Conservation (phyloP, 2,113 vertebrate genomes). For the Nibea coibor region DNA sequence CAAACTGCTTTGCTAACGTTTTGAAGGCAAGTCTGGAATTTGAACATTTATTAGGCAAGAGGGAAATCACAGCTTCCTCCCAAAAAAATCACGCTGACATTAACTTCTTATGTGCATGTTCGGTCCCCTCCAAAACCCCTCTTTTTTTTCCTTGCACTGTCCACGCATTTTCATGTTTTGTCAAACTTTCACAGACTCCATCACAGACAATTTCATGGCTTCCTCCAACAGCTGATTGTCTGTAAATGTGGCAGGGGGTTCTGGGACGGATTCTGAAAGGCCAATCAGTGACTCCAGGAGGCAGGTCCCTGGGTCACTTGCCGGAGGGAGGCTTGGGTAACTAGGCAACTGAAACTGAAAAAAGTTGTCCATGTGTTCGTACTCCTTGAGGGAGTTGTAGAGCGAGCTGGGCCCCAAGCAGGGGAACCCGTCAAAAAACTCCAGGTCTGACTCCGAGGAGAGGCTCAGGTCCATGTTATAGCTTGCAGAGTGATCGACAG, state of each 20-base stretch:
- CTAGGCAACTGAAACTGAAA: conserved; percentile 90
- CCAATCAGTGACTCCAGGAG: conserved; percentile 95
- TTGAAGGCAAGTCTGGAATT: conserved; percentile 82
- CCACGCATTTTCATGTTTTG: conserved; percentile 25
- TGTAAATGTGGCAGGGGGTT: conserved; percentile 88
- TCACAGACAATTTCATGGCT: conserved; percentile 89
- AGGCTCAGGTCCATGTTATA: conserved; percentile 92
- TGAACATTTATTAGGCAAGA: conserved; percentile 72
- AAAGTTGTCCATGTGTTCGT: conserved; percentile 90
- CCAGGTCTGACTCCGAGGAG: conserved; percentile 92
- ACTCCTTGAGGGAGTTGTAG: conserved; percentile 91
- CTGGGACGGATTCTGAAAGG: conserved; percentile 90
- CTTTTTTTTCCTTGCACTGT: conserved; percentile 58
- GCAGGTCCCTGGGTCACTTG: conserved; percentile 87
- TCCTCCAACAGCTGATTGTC: conserved; percentile 96
- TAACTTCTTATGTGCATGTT: conserved; percentile 76
- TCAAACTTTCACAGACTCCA: conserved; percentile 93
- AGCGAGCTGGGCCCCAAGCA: conserved; percentile 93
- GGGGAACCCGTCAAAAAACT: conserved; percentile 93
- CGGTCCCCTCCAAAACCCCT: conserved; percentile 47
- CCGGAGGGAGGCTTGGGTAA: conserved; percentile 85
- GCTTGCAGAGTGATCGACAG: conserved; percentile 84
- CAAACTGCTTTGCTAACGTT: conserved; percentile 79
- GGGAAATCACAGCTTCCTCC: conserved; percentile 80
- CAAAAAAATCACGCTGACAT: conserved; percentile 64